These are phyloP conservation scores for Meriones psammophilus DNA, from an alignment of 2,797 vertebrate genomes.

Conservation along the genomic window DNA sequence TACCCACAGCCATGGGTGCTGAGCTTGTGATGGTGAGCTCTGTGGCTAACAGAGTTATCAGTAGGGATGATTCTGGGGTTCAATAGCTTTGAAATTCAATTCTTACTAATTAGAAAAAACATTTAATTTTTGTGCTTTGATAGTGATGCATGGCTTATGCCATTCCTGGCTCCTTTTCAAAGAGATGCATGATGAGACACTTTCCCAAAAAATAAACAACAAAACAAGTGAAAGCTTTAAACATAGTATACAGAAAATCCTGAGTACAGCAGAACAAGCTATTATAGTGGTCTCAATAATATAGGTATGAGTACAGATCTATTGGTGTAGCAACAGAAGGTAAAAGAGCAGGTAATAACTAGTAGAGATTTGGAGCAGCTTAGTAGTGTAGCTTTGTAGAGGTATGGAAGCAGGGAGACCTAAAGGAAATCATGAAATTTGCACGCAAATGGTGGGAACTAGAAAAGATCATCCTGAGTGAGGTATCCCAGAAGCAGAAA, in stretches of 20 bases:
- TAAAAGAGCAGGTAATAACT: not conserved
- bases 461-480: too few relatives aligned
- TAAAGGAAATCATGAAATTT: too few relatives aligned
- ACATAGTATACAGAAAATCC: not conserved
- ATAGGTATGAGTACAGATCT: not conserved
- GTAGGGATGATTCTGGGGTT: not conserved
- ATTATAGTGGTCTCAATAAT: not conserved
- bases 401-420: not conserved
- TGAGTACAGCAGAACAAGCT: not conserved
- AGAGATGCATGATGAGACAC: not conserved
- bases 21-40: not conserved
- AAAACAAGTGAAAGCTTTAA: not conserved
- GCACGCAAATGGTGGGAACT: too few relatives aligned
- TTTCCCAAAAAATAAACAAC: not conserved
- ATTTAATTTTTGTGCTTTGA: constrained; percentile 57
- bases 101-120: not conserved
- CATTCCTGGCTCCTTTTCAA: not conserved
- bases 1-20: not conserved
- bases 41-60: not conserved
- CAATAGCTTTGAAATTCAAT: constrained; percentile 18
- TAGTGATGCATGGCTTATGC: not conserved
- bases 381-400: not conserved
- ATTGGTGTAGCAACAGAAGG: not conserved
- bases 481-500: too few relatives aligned
- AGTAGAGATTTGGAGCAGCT: not conserved